These are phyloP conservation scores for Mus musculus DNA, from an alignment of 2,113 vertebrate species.

Conservation along the genomic window GRCm39 chr10:51474001-51474500, in stretches of 20 bases:
- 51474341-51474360: neutral
- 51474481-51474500: neutral
- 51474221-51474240: neutral
- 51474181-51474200: neutral
- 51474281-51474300: neutral
- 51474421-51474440: neutral
- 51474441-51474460: constrained; percentile 19
- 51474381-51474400: neutral
- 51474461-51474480: neutral
- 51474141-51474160: neutral
- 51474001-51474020: no score
- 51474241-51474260: constrained; percentile 17
- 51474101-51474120: neutral
- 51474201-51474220: neutral
- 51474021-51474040: neutral
- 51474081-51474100: neutral
- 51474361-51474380: neutral
- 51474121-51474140: neutral
- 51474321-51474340: neutral
- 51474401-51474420: neutral
- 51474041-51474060: neutral
- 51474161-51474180: neutral
- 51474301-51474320: neutral
- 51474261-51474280: constrained; percentile 18
- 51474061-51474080: neutral